Base-by-base conservation (phyloP, 2,888 invertebrate species). In the Sminthurides aquaticus region DNA sequence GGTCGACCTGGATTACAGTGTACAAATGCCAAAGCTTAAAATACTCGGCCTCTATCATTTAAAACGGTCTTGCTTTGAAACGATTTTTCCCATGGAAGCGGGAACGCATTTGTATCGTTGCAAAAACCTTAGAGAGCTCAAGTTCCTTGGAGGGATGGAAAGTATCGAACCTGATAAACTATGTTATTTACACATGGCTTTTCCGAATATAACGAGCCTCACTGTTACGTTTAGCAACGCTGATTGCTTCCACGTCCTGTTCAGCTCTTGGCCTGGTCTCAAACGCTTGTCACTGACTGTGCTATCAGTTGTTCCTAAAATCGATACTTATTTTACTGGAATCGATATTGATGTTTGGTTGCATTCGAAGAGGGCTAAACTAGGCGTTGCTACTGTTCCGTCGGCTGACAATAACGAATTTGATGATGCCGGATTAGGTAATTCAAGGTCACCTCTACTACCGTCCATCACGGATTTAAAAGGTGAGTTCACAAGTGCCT, bases 61-160 rank as follows among this genome's bases (percentile, higher is more conserved):
- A 34, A 48, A 54, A 43, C 29, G 24, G 1, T 48, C 34, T n/a
- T 3, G 48, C 2, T 48, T 56, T 34, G 56, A 62, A 1, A n/a
- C 3, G 8, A 20, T 62, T 2, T 62, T 34, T 18, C 26, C 56
- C 1, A 1, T 25, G 11, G 26, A 57, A 25, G 18, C n/a, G 15
- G 2, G 20, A 8, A 57, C 20, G 18, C 8, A 22, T 5, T 24
- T 2, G 1, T 1, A 24, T 8, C 25, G 20, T 1, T 62, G 56
- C 48, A 18, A 43, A 5, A 62, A 24, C n/a, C 11, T 62, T 1
- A 43, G 8, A 25, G 15, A 57, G 24, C 26, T 62, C n/a, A 20
- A 43, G 5, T 48, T 62, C 15, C 24, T 43, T 2, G 62, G 62
- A 1, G 62, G 62, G 8, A 48, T 29, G 18, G 62, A 62, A 25